These are phyloP conservation scores for Halisarca cf. caerulea DNA, from an alignment of 37 sponge, comb jelly and placozoan genomes.

Conservation along the genomic window DNA sequence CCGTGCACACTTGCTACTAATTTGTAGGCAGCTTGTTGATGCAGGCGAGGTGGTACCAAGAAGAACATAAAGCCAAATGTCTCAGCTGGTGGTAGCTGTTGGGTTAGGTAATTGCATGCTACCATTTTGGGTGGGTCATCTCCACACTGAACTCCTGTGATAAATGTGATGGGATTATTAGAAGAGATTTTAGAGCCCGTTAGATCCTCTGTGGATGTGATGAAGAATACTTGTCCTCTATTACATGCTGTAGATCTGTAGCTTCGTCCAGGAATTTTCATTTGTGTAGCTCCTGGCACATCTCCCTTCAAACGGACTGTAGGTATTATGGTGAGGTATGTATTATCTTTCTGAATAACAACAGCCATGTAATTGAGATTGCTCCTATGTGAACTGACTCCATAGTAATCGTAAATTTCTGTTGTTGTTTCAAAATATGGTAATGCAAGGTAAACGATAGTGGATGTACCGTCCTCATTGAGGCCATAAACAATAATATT, in stretches of 20 bases:
- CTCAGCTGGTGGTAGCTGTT: slow-evolving; percentile 31
- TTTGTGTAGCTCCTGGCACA: too few species aligned
- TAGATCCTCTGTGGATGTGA: background rate
- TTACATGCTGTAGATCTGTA: too few species aligned
- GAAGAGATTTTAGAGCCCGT: slow-evolving; percentile 24
- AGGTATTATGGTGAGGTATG: slow-evolving; percentile 37
- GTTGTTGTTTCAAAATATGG: slow-evolving; percentile 22
- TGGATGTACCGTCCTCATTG: slow-evolving; percentile 22
- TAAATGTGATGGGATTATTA: slow-evolving; percentile 29
- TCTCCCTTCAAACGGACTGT: background rate
- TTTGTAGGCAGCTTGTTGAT: background rate
- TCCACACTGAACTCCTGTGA: slow-evolving; percentile 52
- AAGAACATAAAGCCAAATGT: background rate
- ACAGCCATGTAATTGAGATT: background rate
- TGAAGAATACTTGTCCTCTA: too few species aligned
- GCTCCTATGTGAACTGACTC: background rate
- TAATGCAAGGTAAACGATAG: slow-evolving; percentile 50
- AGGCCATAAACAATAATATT: slow-evolving; percentile 53
- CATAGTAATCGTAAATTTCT: slow-evolving; percentile 45
- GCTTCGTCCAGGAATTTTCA: too few species aligned
- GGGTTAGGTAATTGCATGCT: slow-evolving; percentile 31
- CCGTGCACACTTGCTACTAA: background rate
- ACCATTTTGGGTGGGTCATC: slow-evolving; percentile 7
- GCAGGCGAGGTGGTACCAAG: background rate
- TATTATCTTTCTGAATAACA: slow-evolving; percentile 53